These are phyloP conservation scores for Epinotia nisella DNA, from an alignment of 2,888 invertebrate species.

Conservation along the genomic window DNA sequence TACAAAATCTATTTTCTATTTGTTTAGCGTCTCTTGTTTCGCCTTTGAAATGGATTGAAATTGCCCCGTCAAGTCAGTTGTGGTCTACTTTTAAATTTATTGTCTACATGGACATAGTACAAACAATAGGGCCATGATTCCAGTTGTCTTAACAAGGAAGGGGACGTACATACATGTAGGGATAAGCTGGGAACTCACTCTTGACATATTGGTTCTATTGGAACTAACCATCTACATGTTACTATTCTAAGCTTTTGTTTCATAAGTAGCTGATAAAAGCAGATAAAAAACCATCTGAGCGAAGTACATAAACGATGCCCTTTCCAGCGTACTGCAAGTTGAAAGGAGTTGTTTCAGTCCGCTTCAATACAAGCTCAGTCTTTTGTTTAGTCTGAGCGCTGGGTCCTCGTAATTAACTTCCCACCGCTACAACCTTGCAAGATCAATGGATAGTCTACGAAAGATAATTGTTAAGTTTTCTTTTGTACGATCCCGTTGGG, in stretches of 20 bases:
- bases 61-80: too few relatives aligned
- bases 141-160: too few relatives aligned
- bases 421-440: neutral
- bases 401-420: constrained; percentile 5
- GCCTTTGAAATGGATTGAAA: too few relatives aligned
- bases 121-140: too few relatives aligned
- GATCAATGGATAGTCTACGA: constrained; percentile 3
- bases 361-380: neutral
- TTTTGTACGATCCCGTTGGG: neutral
- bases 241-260: too few relatives aligned
- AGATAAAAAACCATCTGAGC: neutral
- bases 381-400: constrained; percentile 2
- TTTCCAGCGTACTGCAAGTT: neutral
- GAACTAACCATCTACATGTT: too few relatives aligned
- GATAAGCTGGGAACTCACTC: too few relatives aligned
- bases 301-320: constrained; percentile 12
- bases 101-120: too few relatives aligned
- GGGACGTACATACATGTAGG: too few relatives aligned
- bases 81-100: neutral
- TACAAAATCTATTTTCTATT: too few relatives aligned
- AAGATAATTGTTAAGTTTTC: constrained; percentile 11
- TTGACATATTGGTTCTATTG: too few relatives aligned
- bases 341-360: constrained; percentile 8
- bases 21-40: too few relatives aligned
- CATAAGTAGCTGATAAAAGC: neutral